Base-by-base conservation (phyloP, 2,888 invertebrate genomes). In the Druceiella hillmani region DNA sequence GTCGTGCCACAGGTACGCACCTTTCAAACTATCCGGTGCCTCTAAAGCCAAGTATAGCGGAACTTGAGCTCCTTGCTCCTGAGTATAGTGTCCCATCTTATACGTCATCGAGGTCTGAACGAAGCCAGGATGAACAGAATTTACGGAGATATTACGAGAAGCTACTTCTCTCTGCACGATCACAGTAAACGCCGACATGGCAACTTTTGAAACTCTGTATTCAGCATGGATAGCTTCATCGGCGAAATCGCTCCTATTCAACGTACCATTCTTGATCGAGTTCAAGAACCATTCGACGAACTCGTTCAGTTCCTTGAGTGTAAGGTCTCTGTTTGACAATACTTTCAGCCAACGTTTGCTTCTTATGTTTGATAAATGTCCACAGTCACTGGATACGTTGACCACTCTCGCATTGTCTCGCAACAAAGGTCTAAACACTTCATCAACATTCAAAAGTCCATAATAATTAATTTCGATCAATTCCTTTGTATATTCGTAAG, bases 101-200 rank as follows among this genome's bases (percentile, higher is more conserved):
- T 64, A 66, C 0, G 79, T 78, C 86, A 89, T 83, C 50, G 87
- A 85, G 0, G 88, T 89, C 42, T 74, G 75, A 1, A 88, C 86
- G 47, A 81, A 75, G 0, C 88, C 88, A 4, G 87, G 87, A 56
- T 82, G 79, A 52, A 81, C 75, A 6, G 77, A 65, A 57, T 85
- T 86, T 1, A 67, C 56, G 0, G 48, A 49, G 20, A 86, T 73
- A 40, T 81, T 76, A 37, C 75, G 70, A 1, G 69, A 64, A 6
- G 57, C 57, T 9, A 85, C 66, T 22, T 70, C 60, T 22, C 64
- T 62, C 50, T 86, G 84, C 48, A 85, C 84, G 30, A 86, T 59
- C 17, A 74, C 61, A 0, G 82, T 76, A 33, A 87, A 53, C 1
- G 83, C 83, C 38, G 76, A 76, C 2, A 87, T 62, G 2, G 78